These are phyloP conservation scores for Burhinus oedicnemus DNA, from an alignment of 2,113 vertebrate genomes.

Conservation along the genomic window DNA sequence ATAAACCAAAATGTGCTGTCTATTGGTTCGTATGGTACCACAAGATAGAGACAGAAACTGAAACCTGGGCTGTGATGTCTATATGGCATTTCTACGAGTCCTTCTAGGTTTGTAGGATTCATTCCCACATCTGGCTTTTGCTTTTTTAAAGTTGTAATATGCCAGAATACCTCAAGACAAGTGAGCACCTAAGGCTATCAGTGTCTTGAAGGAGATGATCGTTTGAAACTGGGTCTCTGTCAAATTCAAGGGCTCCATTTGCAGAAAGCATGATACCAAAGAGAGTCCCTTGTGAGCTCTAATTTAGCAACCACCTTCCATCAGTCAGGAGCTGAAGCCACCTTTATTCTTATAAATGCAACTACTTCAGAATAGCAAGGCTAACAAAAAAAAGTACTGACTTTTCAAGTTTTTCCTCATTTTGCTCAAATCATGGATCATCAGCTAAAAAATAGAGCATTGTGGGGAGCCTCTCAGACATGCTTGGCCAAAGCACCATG, in stretches of 20 bases:
- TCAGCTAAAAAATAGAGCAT: neutral
- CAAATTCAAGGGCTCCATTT: neutral
- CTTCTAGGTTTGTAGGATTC: neutral
- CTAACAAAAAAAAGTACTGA: neutral
- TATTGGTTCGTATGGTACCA: neutral
- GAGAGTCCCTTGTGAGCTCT: neutral
- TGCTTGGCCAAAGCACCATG: accelerated
- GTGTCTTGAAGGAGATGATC: neutral
- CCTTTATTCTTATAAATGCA: neutral
- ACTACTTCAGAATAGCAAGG: neutral
- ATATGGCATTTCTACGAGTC: neutral
- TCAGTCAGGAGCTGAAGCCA: neutral
- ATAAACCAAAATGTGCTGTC: neutral
- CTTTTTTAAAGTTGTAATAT: neutral
- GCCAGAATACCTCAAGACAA: neutral
- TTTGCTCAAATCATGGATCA: neutral
- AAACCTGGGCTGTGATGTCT: neutral
- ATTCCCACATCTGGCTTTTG: neutral
- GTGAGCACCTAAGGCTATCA: neutral
- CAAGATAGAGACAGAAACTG: neutral
- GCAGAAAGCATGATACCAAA: neutral
- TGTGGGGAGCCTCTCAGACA: neutral
- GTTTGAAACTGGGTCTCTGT: neutral
- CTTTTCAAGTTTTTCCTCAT: neutral
- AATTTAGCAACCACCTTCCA: neutral